These are phyloP conservation scores for Sclerodermus sp. DNA, from an alignment of 2,888 invertebrate species.

Conservation along the genomic window DNA sequence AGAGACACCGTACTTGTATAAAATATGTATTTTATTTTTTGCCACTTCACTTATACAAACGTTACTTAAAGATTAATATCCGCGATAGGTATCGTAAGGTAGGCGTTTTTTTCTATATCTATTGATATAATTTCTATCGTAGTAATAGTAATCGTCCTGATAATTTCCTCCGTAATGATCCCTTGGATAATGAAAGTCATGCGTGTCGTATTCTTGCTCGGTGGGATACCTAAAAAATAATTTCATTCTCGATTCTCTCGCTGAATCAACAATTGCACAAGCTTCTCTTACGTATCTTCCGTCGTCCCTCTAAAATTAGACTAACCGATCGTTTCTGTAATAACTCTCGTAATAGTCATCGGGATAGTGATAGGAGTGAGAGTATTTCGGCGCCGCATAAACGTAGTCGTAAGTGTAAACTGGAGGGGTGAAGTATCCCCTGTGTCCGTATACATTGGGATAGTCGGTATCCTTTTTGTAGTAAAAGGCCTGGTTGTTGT, in stretches of 20 bases:
- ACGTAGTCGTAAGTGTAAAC: background rate
- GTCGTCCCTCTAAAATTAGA: no score
- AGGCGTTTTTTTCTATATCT: no score
- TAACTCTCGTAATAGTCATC: constrained; percentile 2
- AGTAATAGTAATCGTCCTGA: constrained; percentile 18
- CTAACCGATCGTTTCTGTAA: constrained; percentile 12
- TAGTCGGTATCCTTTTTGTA: constrained; percentile 1
- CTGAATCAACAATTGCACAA: no score
- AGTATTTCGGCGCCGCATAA: background rate
- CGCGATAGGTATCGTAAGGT: no score
- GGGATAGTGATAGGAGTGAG: constrained; percentile 1
- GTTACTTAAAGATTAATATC: no score
- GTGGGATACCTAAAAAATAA: no score
- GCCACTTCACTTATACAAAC: no score
- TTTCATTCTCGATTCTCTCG: no score
- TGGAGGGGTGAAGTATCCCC: background rate
- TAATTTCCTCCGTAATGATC: constrained; percentile 17
- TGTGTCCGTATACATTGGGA: background rate
- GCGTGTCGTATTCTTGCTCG: constrained; percentile 15
- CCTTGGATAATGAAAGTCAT: constrained; percentile 21
- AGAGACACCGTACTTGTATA: no score
- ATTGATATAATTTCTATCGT: no score
- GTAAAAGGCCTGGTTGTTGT: constrained; percentile 28
- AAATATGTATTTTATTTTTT: no score
- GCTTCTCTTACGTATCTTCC: no score